These are phyloP conservation scores for Rutilus rutilus DNA, from an alignment of 2,113 vertebrate species.

Conservation along the genomic window DNA sequence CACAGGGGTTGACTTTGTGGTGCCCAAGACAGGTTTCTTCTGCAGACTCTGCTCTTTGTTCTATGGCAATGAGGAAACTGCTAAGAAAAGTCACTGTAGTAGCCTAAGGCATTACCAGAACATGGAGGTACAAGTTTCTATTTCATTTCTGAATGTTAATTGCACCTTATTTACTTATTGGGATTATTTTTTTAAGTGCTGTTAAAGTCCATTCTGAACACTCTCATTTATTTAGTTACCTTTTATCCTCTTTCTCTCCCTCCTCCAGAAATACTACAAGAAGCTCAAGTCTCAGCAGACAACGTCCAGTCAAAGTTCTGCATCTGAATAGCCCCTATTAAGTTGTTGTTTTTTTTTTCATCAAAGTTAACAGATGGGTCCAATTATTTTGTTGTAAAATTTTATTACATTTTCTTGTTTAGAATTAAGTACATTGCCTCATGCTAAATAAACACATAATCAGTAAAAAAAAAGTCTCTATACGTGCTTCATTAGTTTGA, in stretches of 20 bases:
- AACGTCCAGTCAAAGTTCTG: slow-evolving; percentile 23
- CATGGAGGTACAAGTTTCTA: slow-evolving; percentile 55
- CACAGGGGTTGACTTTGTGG: slow-evolving; percentile 75
- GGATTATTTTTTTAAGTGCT: not conserved
- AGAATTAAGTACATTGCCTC: not conserved
- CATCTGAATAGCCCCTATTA: slow-evolving; percentile 8
- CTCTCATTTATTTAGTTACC: not conserved
- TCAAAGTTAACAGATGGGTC: slow-evolving; percentile 40
- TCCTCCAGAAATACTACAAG: slow-evolving; percentile 66
- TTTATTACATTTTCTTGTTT: not conserved
- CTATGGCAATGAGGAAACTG: slow-evolving; percentile 57
- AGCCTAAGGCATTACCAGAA: slow-evolving; percentile 67
- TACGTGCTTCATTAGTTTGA: not conserved
- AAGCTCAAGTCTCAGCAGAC: slow-evolving; percentile 47
- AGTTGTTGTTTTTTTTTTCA: not conserved
- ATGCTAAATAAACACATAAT: slow-evolving; percentile 5
- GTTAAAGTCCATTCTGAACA: not conserved
- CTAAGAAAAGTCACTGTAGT: slow-evolving; percentile 67
- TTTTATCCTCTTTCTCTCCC: not conserved
- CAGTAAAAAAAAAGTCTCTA: not conserved
- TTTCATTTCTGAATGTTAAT: not conserved
- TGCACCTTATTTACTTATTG: not conserved
- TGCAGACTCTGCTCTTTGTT: slow-evolving; percentile 73
- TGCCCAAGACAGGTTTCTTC: slow-evolving; percentile 74
- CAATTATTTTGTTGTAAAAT: slow-evolving; percentile 24